phyloP scores from a whole-genome alignment of 2,888 invertebrate genomes.

The Dascillus cervinus region DNA sequence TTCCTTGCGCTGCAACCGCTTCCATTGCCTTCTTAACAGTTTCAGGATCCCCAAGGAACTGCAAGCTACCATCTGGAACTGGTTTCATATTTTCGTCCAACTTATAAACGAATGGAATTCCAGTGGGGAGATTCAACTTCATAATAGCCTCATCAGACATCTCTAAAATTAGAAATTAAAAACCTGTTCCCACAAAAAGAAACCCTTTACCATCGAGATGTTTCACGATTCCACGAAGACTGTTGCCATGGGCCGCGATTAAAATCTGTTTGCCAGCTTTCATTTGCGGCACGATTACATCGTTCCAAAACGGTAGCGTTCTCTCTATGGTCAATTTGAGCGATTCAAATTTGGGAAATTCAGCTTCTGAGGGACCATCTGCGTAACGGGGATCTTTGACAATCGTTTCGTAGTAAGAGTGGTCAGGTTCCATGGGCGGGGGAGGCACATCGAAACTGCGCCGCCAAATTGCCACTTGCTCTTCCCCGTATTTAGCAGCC shows the following conservation, averaged over 20 bases:
- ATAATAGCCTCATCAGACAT: constrained; percentile 66
- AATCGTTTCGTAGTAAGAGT: constrained; percentile 70
- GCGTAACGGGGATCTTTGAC: constrained; percentile 68
- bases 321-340: constrained; percentile 77
- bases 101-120: constrained; percentile 74
- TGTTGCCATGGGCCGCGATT: constrained; percentile 85
- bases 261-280: constrained; percentile 75
- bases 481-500: constrained; percentile 58
- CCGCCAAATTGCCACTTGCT: constrained; percentile 79
- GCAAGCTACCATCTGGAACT: constrained; percentile 55
- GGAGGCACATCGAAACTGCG: constrained; percentile 81
- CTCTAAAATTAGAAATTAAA: constrained; percentile 37
- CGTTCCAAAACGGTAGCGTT: constrained; percentile 84
- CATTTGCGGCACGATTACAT: constrained; percentile 77
- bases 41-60: constrained; percentile 72
- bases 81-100: constrained; percentile 63
- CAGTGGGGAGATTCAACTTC: constrained; percentile 69
- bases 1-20: constrained; percentile 71
- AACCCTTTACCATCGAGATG: constrained; percentile 58
- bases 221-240: constrained; percentile 80
- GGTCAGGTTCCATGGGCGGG: constrained; percentile 72
- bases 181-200: not conserved
- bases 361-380: constrained; percentile 60
- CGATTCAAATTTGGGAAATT: constrained; percentile 82
- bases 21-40: constrained; percentile 69